Base-by-base conservation (phyloP, 2,888 invertebrate species). In the Pollenia angustigena region DNA sequence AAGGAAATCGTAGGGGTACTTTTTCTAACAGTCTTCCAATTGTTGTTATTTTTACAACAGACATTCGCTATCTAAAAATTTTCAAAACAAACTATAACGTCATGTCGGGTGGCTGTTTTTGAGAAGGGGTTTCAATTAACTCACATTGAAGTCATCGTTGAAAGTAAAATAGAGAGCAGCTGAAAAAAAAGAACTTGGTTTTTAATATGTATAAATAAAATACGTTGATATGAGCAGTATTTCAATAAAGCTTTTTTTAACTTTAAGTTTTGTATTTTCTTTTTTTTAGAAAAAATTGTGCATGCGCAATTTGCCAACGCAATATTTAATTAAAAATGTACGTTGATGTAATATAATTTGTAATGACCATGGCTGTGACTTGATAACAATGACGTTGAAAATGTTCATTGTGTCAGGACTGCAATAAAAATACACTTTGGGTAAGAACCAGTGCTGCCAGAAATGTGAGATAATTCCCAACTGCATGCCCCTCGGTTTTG, bases 331-430 rank as follows among this genome's bases (percentile, higher is more conserved):
- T 6, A 2, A 48, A 64, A n/a, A n/a, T 1, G 4, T 9, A 4
- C 14, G 8, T 3, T 11, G 40, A 18, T 69, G 12, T n/a, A 14
- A 52, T 32, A 14, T 14, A 32, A 10, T 69, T 54, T 62, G 18
- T 60, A 50, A 48, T n/a, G 12, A n/a, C 60, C 52, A 66, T 66
- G 10, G 10, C n/a, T 58, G 9, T 66, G 64, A 81, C 76, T 62
- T 81, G 40, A 78, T 62, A 82, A 82, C 78, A 23, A 72, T 81
- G 81, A 81, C 76, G 81, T 64, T 56, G 23, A 16, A 16, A 52
- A 68, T 32, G 48, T 46, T 42, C 42, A 46, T 8, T 66, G 18
- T 2, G 6, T 42, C 9, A 8, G 16, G 32, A 40, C 40, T 16
- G 32, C 52, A 16, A 18, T 14, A 7, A 16, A 1, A 42, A 56